Evolutionary conservation across 1,140 invertebrate genomes (phyloP), one percentile per base, ranked within the genome.

Genomic region (Nomia melanderi): DNA sequence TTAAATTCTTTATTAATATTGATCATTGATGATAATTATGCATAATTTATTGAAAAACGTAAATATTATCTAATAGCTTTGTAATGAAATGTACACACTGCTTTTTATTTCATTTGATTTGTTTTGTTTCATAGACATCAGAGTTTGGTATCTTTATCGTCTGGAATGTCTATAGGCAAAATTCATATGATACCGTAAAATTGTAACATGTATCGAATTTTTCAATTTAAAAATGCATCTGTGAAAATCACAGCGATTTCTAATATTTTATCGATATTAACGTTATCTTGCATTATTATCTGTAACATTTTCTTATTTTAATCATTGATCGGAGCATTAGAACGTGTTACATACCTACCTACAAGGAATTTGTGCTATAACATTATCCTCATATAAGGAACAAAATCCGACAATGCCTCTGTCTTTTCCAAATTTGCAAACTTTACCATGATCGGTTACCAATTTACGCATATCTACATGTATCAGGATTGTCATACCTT

Each of bases 31-130:
- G 64, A 54, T 64, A 69, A 76, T 69, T 67, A 54, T 75, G 63
- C 64, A 75, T 67, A 66, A 75, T 75, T 75, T 75, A 75, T 75
- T 76, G 64, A 54, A 76, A 50, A 44, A 59, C 33, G 17, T 47
- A 69, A 69, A 59, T 23, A 27, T 44, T 69, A 69, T 76, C 69
- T 69, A 76, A 67, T 57, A 27, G 59, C 8, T 69, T 67, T 69
- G 36, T 23, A 76, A 50, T 12, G 41, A 69, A 57, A 33, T 8
- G 39, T 57, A 25, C 20, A 36, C n/a, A 31, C 31, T 27, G n/a
- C 39, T 67, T 25, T 20, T 27, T 31, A 56, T 12, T 67, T 27
- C 27, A 47, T 44, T 25, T 41, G n/a, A 41, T 14, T 14, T 41
- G 3, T 39, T 59, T 59, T 20, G 39, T 69, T 47, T 47, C 14